Evolutionary conservation across 2,888 invertebrate genomes (phyloP).

Genomic region (Orthosia incerta): DNA sequence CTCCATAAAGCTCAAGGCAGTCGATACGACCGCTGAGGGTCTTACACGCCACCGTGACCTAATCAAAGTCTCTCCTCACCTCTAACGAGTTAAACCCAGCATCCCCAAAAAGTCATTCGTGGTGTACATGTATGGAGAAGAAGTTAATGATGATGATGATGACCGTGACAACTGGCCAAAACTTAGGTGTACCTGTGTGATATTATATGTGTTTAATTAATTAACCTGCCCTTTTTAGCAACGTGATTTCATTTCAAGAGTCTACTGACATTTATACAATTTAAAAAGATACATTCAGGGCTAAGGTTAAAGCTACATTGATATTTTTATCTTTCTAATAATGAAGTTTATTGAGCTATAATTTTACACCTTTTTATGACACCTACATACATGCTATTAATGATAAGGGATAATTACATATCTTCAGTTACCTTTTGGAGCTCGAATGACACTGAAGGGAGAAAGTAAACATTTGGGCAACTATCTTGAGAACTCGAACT

Average conservation of each 20-base stretch:
- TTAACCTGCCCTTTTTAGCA: background rate
- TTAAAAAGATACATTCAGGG: slow-evolving; percentile 5
- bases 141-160: too few relatives aligned
- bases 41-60: too few relatives aligned
- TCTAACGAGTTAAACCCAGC: too few relatives aligned
- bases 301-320: background rate
- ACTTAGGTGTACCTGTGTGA: background rate
- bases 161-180: too few relatives aligned
- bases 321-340: slow-evolving; percentile 17
- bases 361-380: slow-evolving; percentile 3
- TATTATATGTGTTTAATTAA: too few relatives aligned
- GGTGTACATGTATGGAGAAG: background rate
- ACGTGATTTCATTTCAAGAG: slow-evolving; percentile 2
- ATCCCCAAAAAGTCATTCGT: background rate
- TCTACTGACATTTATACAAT: slow-evolving; percentile 9
- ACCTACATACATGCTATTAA: background rate
- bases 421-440: too few relatives aligned
- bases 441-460: too few relatives aligned
- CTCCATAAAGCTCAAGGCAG: too few relatives aligned
- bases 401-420: background rate
- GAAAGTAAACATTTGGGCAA: too few relatives aligned
- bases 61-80: too few relatives aligned
- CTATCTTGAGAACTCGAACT: too few relatives aligned
- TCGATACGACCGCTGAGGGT: too few relatives aligned
- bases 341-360: background rate